Evolutionary conservation across 2,113 vertebrate species (phyloP).

Genomic region (Rafetus swinhoei): DNA sequence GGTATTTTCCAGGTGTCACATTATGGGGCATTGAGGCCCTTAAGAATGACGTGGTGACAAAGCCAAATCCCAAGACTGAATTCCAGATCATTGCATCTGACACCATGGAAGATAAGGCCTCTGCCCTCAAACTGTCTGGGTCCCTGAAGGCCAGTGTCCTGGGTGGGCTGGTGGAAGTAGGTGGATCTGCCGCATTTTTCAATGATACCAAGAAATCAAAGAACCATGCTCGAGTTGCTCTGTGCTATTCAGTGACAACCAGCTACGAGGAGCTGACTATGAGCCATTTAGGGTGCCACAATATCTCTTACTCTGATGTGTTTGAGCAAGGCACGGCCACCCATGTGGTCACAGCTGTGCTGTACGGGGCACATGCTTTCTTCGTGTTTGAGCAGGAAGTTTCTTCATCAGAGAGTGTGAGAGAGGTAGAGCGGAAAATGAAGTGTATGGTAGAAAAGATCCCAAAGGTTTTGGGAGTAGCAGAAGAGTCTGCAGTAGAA

Average conservation of each 20-base stretch:
- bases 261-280: conserved; percentile 50
- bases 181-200: conserved; percentile 42
- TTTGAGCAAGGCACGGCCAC: conserved; percentile 47
- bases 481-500: background rate
- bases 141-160: conserved; percentile 53
- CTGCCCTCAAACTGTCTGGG: conserved; percentile 21
- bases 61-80: conserved; percentile 19
- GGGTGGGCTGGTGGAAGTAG: conserved; percentile 22
- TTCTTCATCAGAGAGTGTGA: background rate
- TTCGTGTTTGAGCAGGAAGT: conserved; percentile 57
- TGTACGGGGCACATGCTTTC: conserved; percentile 56
- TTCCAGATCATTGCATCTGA: conserved; percentile 51
- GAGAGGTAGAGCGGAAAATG: background rate
- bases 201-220: conserved; percentile 50
- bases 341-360: conserved; percentile 46
- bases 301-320: conserved; percentile 31
- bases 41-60: too few relatives aligned
- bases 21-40: too few relatives aligned
- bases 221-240: conserved; percentile 33
- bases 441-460: background rate
- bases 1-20: too few relatives aligned
- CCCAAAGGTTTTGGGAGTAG: background rate
- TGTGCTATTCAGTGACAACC: conserved; percentile 38
- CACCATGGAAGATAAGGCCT: conserved; percentile 33
- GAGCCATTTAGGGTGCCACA: conserved; percentile 44